Conservation (phyloP, 1,140 invertebrate species). For the Tenebrio molitor region DNA sequence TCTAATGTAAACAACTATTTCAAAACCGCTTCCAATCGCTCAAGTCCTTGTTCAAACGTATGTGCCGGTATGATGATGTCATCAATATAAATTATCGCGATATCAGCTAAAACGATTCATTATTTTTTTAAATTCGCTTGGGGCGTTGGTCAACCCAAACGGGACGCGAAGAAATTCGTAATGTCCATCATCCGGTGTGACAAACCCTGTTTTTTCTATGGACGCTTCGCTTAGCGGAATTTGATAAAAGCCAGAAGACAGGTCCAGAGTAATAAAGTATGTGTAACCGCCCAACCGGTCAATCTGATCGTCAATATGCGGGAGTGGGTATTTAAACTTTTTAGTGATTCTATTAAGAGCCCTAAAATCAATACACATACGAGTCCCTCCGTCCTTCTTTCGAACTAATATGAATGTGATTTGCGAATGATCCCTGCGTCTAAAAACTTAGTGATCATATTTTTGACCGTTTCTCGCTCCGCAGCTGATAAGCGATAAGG, state of each 20-base stretch:
- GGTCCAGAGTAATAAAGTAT: slow-evolving; percentile 58
- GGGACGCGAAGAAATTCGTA: slow-evolving; percentile 55
- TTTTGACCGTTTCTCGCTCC: no score
- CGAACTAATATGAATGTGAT: slow-evolving; percentile 56
- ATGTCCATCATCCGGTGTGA: slow-evolving; percentile 52
- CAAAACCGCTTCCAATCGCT: not conserved
- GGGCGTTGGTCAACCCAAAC: no score
- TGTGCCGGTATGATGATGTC: not conserved
- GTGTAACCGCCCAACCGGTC: slow-evolving; percentile 51
- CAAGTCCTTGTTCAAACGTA: not conserved
- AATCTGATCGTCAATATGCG: slow-evolving; percentile 63
- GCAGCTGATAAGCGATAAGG: no score
- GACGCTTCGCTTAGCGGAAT: slow-evolving; percentile 60
- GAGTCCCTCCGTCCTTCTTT: slow-evolving; percentile 56
- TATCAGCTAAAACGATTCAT: not conserved
- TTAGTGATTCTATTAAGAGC: slow-evolving; percentile 55
- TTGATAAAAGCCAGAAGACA: slow-evolving; percentile 57
- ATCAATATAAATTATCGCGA: not conserved
- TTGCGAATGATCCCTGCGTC: slow-evolving; percentile 64
- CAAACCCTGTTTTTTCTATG: slow-evolving; percentile 59
- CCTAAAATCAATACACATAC: slow-evolving; percentile 60
- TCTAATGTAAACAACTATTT: not conserved
- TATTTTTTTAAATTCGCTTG: slow-evolving; percentile 50
- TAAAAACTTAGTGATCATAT: no score
- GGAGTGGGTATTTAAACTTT: slow-evolving; percentile 57